These are phyloP conservation scores for Ypsolopha scabrella DNA, from an alignment of 2,888 invertebrate species.

Conservation along the genomic window DNA sequence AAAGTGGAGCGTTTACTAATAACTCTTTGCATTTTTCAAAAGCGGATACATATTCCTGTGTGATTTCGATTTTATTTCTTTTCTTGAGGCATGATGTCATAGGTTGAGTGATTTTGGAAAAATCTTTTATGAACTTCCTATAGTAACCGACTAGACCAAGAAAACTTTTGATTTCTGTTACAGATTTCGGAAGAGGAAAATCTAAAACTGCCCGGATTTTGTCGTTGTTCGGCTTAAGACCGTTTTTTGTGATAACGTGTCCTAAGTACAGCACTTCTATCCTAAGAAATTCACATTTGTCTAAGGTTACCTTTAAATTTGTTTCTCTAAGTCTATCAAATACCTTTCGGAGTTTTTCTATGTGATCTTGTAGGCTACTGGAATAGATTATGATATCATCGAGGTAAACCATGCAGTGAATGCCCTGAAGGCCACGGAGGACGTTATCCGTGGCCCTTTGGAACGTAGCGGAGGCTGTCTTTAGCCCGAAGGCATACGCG, in stretches of 20 bases:
- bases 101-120: conserved; percentile 17
- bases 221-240: conserved; percentile 10
- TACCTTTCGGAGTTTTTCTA: conserved; percentile 7
- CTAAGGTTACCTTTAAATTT: conserved; percentile 4
- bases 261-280: conserved; percentile 12
- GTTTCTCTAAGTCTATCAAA: conserved; percentile 6
- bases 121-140: conserved; percentile 22
- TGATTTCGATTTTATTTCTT: conserved; percentile 6
- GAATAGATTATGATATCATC: conserved; percentile 20
- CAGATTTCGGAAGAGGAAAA: conserved; percentile 9
- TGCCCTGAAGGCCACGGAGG: conserved; percentile 16
- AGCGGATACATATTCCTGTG: conserved; percentile 8
- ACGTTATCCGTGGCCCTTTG: conserved; percentile 27
- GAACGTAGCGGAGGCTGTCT: conserved; percentile 35
- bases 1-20: conserved; percentile 5
- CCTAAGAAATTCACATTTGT: conserved; percentile 7
- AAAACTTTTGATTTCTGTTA: conserved; percentile 15
- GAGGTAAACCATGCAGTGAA: too few species aligned
- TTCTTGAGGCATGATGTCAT: conserved; percentile 16
- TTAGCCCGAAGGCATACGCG: conserved; percentile 29
- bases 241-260: conserved; percentile 12
- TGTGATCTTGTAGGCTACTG: conserved; percentile 8
- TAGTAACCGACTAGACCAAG: conserved; percentile 25
- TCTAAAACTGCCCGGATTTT: conserved; percentile 8
- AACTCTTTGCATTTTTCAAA: conserved; percentile 11